Percentiles rank a stretch among this genome's conserved stretches.
Conservation (phyloP, 2,797 vertebrate species). For the Anas bahamensis region DNA sequence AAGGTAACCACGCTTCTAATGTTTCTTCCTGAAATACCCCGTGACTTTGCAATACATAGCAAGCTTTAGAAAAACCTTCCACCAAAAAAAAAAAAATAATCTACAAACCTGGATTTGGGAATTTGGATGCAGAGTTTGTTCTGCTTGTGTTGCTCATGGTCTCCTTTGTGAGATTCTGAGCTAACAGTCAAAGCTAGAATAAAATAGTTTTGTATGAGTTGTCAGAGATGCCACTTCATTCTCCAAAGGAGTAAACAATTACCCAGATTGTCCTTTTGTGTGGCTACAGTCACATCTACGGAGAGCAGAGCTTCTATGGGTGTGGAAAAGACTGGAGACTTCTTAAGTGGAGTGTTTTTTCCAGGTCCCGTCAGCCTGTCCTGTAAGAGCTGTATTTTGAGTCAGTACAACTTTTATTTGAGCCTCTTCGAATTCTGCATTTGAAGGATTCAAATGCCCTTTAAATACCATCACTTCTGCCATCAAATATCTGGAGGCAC, state of each 20-base stretch:
- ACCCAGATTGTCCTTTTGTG: not conserved
- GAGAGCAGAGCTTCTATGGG: not conserved
- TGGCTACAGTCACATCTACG: not conserved
- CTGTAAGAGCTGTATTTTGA: not conserved
- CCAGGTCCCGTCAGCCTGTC: not conserved
- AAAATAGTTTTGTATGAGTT: not conserved
- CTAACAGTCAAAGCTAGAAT: not conserved
- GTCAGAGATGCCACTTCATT: constrained; percentile 6
- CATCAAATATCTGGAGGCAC: not conserved
- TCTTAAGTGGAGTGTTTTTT: not conserved
- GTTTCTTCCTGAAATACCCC: not conserved
- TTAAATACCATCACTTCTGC: not conserved
- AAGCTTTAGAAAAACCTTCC: not conserved
- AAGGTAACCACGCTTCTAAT: not conserved
- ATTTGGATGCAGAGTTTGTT: not conserved
- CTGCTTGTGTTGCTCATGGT: not conserved
- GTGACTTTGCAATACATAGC: not conserved
- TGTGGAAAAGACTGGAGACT: not conserved
- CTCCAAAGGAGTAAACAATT: not conserved
- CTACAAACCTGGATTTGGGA: not conserved
- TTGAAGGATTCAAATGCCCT: not conserved
- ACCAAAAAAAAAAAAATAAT: not conserved
- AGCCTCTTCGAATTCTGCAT: not conserved
- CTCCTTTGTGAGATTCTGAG: not conserved
- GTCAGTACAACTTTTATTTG: not conserved